Conservation (phyloP, 92 coral and sea anemone species). For the Heteractis magnifica region DNA sequence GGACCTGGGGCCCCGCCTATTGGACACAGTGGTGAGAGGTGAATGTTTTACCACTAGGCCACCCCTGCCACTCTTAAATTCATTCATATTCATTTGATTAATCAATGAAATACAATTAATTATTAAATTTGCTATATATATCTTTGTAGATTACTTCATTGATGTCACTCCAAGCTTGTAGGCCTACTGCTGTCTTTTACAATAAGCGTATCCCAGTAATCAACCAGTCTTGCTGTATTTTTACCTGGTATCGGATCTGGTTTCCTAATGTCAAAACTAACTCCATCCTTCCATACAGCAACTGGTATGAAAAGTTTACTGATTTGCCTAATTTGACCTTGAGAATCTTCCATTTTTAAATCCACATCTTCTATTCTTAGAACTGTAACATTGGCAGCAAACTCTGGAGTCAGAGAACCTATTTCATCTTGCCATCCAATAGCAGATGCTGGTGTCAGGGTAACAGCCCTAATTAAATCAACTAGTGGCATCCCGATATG, state of each 20-base stretch:
- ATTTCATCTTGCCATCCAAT: slow-evolving; percentile 63
- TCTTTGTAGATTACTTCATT: too few relatives aligned
- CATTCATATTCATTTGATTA: too few relatives aligned
- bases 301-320: slow-evolving; percentile 52
- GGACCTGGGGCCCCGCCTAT: too few relatives aligned
- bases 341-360: slow-evolving; percentile 68
- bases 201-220: slow-evolving; percentile 10
- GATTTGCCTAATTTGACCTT: slow-evolving; percentile 55
- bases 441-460: slow-evolving; percentile 74
- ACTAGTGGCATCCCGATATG: slow-evolving; percentile 83
- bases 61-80: too few relatives aligned
- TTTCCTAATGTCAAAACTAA: slow-evolving; percentile 13
- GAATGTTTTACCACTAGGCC: too few relatives aligned
- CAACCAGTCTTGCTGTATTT: slow-evolving; percentile 16
- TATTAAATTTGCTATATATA: too few relatives aligned
- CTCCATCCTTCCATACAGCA: slow-evolving; percentile 80
- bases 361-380: slow-evolving; percentile 49
- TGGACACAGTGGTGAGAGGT: too few relatives aligned
- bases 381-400: slow-evolving; percentile 74
- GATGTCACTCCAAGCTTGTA: not conserved
- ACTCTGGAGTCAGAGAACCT: slow-evolving; percentile 55
- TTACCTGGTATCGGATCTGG: slow-evolving; percentile 50
- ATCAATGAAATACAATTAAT: too few relatives aligned
- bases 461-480: slow-evolving; percentile 72
- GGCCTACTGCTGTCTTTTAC: slow-evolving; percentile 28